Base-by-base conservation (phyloP, 2,113 vertebrate genomes). In the Gadus macrocephalus region DNA sequence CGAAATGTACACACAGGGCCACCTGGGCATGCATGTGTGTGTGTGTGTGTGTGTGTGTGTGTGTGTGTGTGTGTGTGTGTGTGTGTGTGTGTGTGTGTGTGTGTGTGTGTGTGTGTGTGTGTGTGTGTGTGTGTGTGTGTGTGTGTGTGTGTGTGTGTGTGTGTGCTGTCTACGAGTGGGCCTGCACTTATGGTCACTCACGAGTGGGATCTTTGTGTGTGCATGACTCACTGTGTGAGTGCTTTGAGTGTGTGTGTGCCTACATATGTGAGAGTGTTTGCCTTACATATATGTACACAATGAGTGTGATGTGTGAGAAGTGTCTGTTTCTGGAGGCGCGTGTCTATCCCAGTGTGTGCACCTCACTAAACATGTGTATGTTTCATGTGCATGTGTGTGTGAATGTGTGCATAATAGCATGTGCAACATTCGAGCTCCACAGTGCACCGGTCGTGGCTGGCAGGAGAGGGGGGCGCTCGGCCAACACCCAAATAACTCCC, bases 401-500 rank as follows among this genome's bases (percentile, higher is more conserved):
- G 42, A 11, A 14, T 49, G 42, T 49, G 42, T 49, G 42, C 12
- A 49, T 49, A 49, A 49, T 12, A 14, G 42, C 42, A 49, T 12
- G 71, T 68, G 65, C 58, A 65, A 74, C 74, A 79, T 75, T 74
- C 27, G 64, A 78, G 78, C 77, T 69, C 69, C 67, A 75, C 63
- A 66, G 20, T 38, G 27, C 77, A 74, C 69, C 68, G 1, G 68
- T 31, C 49, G 67, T 62, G 74, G 71, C 71, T 42, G 64, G 55
- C 69, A 79, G 78, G 78, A 70, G 74, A 78, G 79, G 31, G 27
- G 75, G 72, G 68, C 77, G 73, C 77, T 70, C 53, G 66, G 66
- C 53, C 20, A 27, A 65, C 79, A 88, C 80, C 82, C 72, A 78
- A 79, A 68, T 86, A 83, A 84, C 80, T 78, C 71, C 68, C 70